phyloP scores from a whole-genome alignment of 2,797 vertebrate genomes.

The Phaenicophaeus curvirostris region DNA sequence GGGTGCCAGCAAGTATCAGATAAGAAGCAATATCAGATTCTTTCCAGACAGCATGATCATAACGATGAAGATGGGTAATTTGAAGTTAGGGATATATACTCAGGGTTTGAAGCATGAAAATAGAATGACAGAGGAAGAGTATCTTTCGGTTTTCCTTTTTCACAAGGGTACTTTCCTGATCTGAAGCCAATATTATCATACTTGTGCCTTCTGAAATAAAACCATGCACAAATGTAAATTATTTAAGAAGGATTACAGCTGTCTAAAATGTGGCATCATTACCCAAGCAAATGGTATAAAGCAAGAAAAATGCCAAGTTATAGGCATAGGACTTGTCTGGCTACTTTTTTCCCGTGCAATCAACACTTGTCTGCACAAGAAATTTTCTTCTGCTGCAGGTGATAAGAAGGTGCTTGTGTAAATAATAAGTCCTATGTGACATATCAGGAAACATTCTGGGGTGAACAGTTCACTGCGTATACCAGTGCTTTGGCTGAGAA shows the following conservation, averaged over 20 bases:
- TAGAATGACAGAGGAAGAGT: not conserved
- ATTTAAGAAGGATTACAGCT: not conserved
- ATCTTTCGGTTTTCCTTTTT: not conserved
- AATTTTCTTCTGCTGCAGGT: not conserved
- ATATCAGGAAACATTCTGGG: not conserved
- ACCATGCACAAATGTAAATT: not conserved
- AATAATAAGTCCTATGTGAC: not conserved
- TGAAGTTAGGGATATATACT: not conserved
- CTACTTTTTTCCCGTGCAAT: not conserved
- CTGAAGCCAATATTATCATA: not conserved
- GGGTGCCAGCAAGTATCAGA: not conserved
- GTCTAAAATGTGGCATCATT: not conserved
- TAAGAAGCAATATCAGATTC: not conserved
- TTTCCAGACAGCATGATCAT: not conserved
- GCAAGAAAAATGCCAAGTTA: not conserved
- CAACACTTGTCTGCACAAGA: not conserved
- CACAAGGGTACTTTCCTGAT: not conserved
- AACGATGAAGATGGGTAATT: not conserved
- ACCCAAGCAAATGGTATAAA: not conserved
- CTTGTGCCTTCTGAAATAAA: not conserved
- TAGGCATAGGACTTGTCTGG: too few species aligned
- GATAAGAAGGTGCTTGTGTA: not conserved
- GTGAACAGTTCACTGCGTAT: not conserved
- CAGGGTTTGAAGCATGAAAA: not conserved
- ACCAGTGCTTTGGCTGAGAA: not conserved